phyloP scores from a whole-genome alignment of 2,113 vertebrate species.

The Bathybates hornii region DNA sequence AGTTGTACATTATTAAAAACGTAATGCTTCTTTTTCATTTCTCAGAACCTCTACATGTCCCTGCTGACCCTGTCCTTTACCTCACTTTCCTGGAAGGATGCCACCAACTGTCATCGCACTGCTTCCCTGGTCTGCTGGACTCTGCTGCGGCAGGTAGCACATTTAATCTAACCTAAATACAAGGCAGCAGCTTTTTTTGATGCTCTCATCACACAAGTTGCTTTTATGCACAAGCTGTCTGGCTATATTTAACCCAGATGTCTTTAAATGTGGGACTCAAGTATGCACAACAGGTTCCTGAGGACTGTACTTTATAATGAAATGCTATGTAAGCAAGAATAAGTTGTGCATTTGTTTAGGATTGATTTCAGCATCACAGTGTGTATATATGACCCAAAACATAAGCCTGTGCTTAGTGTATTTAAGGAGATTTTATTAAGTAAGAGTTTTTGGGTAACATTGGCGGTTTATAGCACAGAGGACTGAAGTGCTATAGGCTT shows the following conservation, averaged over 20 bases:
- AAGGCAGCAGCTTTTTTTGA: not conserved
- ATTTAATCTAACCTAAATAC: not conserved
- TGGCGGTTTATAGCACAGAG: not conserved
- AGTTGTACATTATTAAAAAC: not conserved
- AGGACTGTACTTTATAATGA: not conserved
- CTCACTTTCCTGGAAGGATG: conserved; percentile 92
- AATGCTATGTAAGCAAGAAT: not conserved
- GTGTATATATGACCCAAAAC: not conserved
- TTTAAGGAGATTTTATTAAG: not conserved
- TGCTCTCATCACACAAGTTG: not conserved
- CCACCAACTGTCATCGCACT: conserved; percentile 86
- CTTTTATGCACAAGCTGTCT: not conserved
- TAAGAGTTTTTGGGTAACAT: not conserved
- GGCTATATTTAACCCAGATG: not conserved
- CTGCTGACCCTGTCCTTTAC: conserved; percentile 85
- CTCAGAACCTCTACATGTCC: conserved; percentile 84
- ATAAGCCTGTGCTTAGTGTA: not conserved
- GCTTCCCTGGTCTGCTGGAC: conserved; percentile 92
- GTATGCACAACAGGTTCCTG: not conserved
- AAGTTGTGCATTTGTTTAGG: not conserved
- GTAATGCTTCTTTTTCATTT: not conserved
- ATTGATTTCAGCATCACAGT: not conserved
- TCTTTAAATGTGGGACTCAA: not conserved
- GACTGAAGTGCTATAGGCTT: not conserved
- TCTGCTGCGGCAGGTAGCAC: conserved; percentile 82